phyloP scores from a whole-genome alignment of 2,888 invertebrate species.

The Drosophila anomalipes region DNA sequence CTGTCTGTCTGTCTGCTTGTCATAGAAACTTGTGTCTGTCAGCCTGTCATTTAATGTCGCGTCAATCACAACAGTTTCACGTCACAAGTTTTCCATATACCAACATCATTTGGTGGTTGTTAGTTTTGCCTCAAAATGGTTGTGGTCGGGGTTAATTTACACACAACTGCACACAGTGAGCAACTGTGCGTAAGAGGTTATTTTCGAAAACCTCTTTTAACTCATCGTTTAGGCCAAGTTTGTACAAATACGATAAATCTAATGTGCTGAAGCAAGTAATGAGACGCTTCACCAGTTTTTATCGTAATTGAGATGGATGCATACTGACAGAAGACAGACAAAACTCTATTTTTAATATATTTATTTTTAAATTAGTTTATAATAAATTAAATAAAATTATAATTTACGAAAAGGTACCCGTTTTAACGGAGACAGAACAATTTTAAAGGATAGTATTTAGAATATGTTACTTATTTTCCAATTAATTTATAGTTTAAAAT shows the following conservation, averaged over 20 bases:
- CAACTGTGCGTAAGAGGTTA: slow-evolving; percentile 7
- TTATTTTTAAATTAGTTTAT: background rate
- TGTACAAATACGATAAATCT: background rate
- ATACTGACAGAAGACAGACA: background rate
- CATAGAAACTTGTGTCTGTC: slow-evolving; percentile 57
- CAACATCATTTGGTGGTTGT: slow-evolving; percentile 51
- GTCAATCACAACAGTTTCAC: slow-evolving; percentile 68
- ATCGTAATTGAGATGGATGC: background rate
- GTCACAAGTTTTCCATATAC: slow-evolving; percentile 54
- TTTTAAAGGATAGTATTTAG: fast-evolving
- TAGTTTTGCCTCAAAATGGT: slow-evolving; percentile 46
- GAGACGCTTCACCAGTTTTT: background rate
- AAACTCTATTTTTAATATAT: background rate
- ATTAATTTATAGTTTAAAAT: fast-evolving
- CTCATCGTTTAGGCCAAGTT: background rate
- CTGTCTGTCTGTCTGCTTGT: slow-evolving; percentile 43
- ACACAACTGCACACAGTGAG: slow-evolving; percentile 1
- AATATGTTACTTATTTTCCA: background rate
- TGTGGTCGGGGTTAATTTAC: slow-evolving; percentile 10
- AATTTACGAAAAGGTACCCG: fast-evolving
- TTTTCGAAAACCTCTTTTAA: background rate
- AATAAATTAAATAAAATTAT: background rate
- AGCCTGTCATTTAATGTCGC: slow-evolving; percentile 75
- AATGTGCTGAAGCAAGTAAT: background rate
- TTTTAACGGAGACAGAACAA: background rate